A percentile compares a stretch with the other conserved stretches of the same genome.
Evolutionary conservation across 2,888 invertebrate genomes (phyloP).

Genomic region (Lochmaea crataegi): DNA sequence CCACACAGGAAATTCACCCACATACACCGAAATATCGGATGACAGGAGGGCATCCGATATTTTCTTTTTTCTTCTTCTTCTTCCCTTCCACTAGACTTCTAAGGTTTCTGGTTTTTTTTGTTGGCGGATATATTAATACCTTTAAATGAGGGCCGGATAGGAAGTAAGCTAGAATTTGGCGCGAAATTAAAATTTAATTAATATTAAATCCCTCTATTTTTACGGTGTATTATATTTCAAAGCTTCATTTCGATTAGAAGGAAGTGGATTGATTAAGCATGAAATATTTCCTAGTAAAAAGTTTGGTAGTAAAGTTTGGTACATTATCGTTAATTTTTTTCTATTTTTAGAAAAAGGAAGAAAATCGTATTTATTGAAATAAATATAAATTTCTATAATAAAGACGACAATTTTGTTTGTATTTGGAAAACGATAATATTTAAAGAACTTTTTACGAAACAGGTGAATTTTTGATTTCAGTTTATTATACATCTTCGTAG

Average conservation of each 20-base stretch:
- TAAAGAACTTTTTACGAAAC: no score
- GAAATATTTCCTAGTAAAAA: neutral
- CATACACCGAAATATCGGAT: slow-evolving; percentile 32
- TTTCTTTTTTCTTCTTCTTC: slow-evolving; percentile 16
- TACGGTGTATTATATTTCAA: neutral
- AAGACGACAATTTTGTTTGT: no score
- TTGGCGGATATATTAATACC: slow-evolving; percentile 12
- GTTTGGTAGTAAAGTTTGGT: no score
- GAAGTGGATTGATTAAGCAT: neutral
- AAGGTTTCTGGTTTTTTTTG: slow-evolving; percentile 27
- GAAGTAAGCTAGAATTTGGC: slow-evolving; percentile 22
- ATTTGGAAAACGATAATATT: no score
- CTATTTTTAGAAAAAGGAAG: no score
- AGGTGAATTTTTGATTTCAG: no score
- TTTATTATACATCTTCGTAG: no score
- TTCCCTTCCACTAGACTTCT: slow-evolving; percentile 7
- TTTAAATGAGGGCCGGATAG: neutral
- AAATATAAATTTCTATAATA: no score
- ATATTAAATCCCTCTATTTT: neutral
- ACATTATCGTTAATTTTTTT: no score
- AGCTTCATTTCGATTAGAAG: neutral
- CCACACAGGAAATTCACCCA: slow-evolving; percentile 37
- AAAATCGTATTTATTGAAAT: no score
- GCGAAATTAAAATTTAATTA: slow-evolving; percentile 20
- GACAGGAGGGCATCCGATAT: slow-evolving; percentile 32